Evolutionary conservation across 2,797 vertebrate genomes (phyloP).

Genomic region (Triplophysa yarkandensis): DNA sequence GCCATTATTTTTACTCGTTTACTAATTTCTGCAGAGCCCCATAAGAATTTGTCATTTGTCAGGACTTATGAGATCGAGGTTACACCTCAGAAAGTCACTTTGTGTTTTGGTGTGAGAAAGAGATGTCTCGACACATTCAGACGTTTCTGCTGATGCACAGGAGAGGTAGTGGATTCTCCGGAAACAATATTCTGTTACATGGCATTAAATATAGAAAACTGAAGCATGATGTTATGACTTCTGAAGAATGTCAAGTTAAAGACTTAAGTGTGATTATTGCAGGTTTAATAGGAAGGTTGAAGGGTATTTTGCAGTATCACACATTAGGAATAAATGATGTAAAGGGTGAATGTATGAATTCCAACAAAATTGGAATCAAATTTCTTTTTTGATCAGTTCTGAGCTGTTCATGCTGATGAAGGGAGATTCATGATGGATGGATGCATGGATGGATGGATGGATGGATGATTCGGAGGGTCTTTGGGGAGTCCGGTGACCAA

Average conservation of each 20-base stretch:
- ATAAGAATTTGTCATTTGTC: slow-evolving; percentile 1
- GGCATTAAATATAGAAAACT: slow-evolving; percentile 12
- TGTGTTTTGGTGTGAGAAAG: slow-evolving; percentile 22
- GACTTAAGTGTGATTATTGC: background rate
- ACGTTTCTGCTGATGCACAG: slow-evolving; percentile 20
- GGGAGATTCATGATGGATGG: background rate
- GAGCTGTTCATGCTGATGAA: background rate
- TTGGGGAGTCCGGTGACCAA: slow-evolving; percentile 73
- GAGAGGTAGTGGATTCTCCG: background rate
- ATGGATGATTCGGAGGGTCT: slow-evolving; percentile 45
- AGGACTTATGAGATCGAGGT: slow-evolving; percentile 1
- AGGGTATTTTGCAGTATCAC: background rate
- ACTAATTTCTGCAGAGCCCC: background rate
- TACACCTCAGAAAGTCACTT: slow-evolving; percentile 3
- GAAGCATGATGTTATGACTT: slow-evolving; percentile 9
- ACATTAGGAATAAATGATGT: too few relatives aligned
- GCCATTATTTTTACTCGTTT: background rate
- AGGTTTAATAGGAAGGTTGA: background rate
- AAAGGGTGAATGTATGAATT: background rate
- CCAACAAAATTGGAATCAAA: background rate
- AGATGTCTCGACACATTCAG: slow-evolving; percentile 25
- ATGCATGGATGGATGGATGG: slow-evolving; percentile 8
- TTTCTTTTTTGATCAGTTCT: background rate
- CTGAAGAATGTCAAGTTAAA: slow-evolving; percentile 9
- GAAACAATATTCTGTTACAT: slow-evolving; percentile 6